Conservation (phyloP, 1,140 invertebrate species). For the Sitophilus oryzae region DNA sequence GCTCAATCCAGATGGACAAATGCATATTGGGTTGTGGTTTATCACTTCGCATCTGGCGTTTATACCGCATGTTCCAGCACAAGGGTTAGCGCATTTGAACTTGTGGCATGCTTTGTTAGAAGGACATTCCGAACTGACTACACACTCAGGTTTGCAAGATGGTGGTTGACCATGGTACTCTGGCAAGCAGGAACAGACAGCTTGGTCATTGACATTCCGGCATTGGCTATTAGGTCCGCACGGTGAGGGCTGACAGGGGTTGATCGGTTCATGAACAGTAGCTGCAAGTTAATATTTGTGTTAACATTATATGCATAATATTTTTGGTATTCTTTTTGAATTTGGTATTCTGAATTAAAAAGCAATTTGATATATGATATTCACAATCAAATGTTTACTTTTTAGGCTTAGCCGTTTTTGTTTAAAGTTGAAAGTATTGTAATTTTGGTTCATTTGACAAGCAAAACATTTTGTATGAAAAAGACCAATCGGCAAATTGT, state of each 20-base stretch:
- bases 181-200: constrained; percentile 59
- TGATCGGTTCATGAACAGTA: too few species aligned
- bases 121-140: constrained; percentile 66
- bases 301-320: too few species aligned
- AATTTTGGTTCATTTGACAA: too few species aligned
- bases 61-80: constrained; percentile 61
- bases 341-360: too few species aligned
- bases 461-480: too few species aligned
- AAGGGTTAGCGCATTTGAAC: constrained; percentile 67
- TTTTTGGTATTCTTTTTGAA: too few species aligned
- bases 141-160: constrained; percentile 67
- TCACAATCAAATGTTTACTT: too few species aligned
- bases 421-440: too few species aligned
- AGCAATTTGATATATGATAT: too few species aligned
- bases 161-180: constrained; percentile 60
- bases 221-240: constrained; percentile 67
- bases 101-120: constrained; percentile 63
- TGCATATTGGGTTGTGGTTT: constrained; percentile 71
- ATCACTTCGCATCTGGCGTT: constrained; percentile 60
- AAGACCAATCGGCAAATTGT: too few species aligned
- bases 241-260: constrained; percentile 59
- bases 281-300: too few species aligned
- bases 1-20: constrained; percentile 60
- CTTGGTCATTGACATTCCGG: constrained; percentile 52
- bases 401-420: too few species aligned